These are phyloP conservation scores for Macrosoma leucophasiata DNA, from an alignment of 2,888 invertebrate species.

Conservation along the genomic window DNA sequence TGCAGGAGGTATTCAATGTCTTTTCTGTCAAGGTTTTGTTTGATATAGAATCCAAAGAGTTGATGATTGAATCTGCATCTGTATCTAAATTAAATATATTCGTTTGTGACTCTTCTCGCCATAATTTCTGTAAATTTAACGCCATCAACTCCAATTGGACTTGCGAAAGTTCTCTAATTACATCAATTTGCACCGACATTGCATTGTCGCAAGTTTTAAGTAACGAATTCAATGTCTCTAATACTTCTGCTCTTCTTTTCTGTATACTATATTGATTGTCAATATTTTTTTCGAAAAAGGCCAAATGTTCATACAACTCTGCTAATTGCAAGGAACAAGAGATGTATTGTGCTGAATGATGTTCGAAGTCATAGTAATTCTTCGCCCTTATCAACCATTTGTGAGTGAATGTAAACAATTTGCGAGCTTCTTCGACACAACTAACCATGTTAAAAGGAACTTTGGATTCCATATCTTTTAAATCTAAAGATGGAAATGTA, in stretches of 20 bases:
- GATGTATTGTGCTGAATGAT: slow-evolving; percentile 75
- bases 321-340: slow-evolving; percentile 77
- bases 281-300: slow-evolving; percentile 82
- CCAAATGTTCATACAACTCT: slow-evolving; percentile 79
- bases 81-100: slow-evolving; percentile 52
- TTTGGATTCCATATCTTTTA: slow-evolving; percentile 51
- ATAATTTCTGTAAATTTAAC: slow-evolving; percentile 75
- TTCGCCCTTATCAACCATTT: slow-evolving; percentile 77
- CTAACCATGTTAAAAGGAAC: slow-evolving; percentile 44
- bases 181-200: slow-evolving; percentile 74
- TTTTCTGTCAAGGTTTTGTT: slow-evolving; percentile 61
- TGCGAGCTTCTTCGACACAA: slow-evolving; percentile 65
- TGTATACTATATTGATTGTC: slow-evolving; percentile 77
- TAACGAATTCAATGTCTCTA: slow-evolving; percentile 74
- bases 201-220: slow-evolving; percentile 64
- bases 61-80: slow-evolving; percentile 59
- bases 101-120: slow-evolving; percentile 64
- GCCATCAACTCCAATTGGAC: slow-evolving; percentile 79
- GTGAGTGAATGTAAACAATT: slow-evolving; percentile 72
- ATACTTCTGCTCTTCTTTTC: slow-evolving; percentile 74
- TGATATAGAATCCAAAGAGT: slow-evolving; percentile 54
- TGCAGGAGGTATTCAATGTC: slow-evolving; percentile 50
- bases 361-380: slow-evolving; percentile 74
- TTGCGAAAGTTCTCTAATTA: slow-evolving; percentile 76
- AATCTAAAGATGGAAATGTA: slow-evolving; percentile 49